Base-by-base conservation (phyloP, 2,888 invertebrate species). In the Abrostola tripartita region DNA sequence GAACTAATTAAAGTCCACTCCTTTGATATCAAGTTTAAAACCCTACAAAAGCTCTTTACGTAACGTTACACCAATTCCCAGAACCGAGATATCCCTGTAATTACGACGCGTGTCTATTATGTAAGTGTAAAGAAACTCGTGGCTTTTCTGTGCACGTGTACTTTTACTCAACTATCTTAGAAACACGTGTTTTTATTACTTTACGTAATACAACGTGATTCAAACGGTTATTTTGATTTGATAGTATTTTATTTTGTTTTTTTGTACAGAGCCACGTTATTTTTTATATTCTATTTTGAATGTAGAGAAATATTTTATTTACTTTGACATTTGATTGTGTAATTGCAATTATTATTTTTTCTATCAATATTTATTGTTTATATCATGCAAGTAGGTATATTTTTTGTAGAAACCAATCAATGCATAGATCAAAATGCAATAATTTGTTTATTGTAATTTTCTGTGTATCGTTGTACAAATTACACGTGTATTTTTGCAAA, bases 81-180 rank as follows among this genome's bases (percentile, higher is more conserved):
- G 56, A 12, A 52, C 55, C 61, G 60, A 66, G 8, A 44, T 7
- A 14, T 9, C 9, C 8, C 44, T 12, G 63, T 64, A 63, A 72
- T 68, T 63, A 12, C 36, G 37, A 62, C 56, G 51, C 63, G 73
- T 72, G 68, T 61, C 11, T 50, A 36, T 36, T 35, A 36, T 11
- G 50, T 50, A 9, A 5, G 5, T 11, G n/a, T 50, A 36, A 11
- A 47, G 0, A 5, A n/a, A 40, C 9, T 11, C 8, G 40, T 40
- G 10, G 10, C 0, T 9, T 40, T 11, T 4, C 40, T 4, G 0
- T 0, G 44, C 44, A 47, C 44, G 44, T 47, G 44, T 24, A 24
- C 8, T 47, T 47, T 14, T 9, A 5, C 24, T 24, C 44, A 47
- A 24, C 10, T 47, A 24, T 47, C 14, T 47, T 24, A 24, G 24